Base-by-base conservation (phyloP, 2,888 invertebrate genomes). In the Ormyrus thymus region DNA sequence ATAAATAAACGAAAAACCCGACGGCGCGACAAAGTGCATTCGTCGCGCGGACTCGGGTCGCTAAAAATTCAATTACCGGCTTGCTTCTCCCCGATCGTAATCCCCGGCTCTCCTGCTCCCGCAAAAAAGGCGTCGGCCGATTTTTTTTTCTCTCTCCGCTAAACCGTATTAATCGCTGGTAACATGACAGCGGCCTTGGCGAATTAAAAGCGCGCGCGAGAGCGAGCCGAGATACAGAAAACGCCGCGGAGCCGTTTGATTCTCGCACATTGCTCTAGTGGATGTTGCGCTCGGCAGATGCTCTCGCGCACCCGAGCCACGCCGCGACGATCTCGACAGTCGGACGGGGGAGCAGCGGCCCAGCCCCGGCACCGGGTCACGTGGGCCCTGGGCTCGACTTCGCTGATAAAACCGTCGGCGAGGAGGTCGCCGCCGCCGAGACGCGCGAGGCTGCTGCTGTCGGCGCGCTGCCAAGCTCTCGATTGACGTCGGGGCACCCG, bases 191-290 rank as follows among this genome's bases (percentile, higher is more conserved):
- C 15, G 59, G 15, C 70, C 70, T 70, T 70, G 70, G 11, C 51
- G 43, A 70, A 70, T 70, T 70, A 70, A 70, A 70, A 70, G 70
- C 50, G 15, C 29, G 29, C 29, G 29, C 29, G 29, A 29, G 9
- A 46, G 55, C 43, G 45, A 11, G 8, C 56, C 6, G 6, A 11
- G 62, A 46, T n/a, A 46, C 46, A 62, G 62, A 62, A 46, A 62
- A 46, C 13, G 15, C 29, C 9, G 5, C 43, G 66, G 15, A 15
- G 29, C 1, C 53, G 29, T 13, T 43, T 6, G 64, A 3, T 48
- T 50, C 66, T 66, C 66, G 11, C 53, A 29, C 9, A 29, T 29
- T 29, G 29, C 4, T 29, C 29, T 6, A 51, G 51, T 51, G 11
- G 11, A 51, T 51, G 29, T 29, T 29, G 29, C 29, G 29, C 29